Base-by-base conservation (phyloP, 2,113 vertebrate species). In the Oreocharis arfaki region DNA sequence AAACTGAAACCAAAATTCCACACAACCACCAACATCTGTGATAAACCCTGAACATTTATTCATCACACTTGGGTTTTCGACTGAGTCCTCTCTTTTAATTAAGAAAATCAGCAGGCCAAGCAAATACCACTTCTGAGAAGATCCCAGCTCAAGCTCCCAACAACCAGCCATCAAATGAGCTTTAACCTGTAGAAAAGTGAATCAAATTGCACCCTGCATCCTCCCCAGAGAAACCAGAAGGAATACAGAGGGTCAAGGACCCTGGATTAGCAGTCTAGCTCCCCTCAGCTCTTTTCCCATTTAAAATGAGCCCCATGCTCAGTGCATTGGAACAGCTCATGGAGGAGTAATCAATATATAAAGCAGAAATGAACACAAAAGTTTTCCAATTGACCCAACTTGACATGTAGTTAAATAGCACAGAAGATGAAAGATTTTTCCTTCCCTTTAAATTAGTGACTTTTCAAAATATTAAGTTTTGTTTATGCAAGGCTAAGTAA, bases 401-500 rank as follows among this genome's bases (percentile, higher is more conserved):
- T 61, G 79, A 90, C 84, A 75, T 3, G 30, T 4, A 69, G 65
- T 68, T 95, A 89, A 92, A 87, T 1, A 94, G 21, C 26, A 82
- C 22, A 39, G 32, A 95, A 95, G 93, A 95, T 65, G 85, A 84
- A 94, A 90, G 87, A 92, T 90, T 94, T 93, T 96, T 91, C 93
- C 94, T 97, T 92, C 96, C 93, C 89, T 96, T 96, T 90, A 89
- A 82, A 95, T 74, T 94, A 95, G 80, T 94, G 86, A 70, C 39
- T 94, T 96, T 91, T 93, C 83, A 95, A 97, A 98, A 97, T 94
- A 96, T 73, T 73, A 96, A 96, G 63, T 95, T 87, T 95, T 98
- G 97, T 97, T 98, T 98, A 98, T 74, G 89, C 60, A 96, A 96
- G 94, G 90, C 81, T 71, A 96, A 97, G 95, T 93, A 97, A 98